Conservation (phyloP, 2,113 vertebrate species). For the Lamprologus sp. region DNA sequence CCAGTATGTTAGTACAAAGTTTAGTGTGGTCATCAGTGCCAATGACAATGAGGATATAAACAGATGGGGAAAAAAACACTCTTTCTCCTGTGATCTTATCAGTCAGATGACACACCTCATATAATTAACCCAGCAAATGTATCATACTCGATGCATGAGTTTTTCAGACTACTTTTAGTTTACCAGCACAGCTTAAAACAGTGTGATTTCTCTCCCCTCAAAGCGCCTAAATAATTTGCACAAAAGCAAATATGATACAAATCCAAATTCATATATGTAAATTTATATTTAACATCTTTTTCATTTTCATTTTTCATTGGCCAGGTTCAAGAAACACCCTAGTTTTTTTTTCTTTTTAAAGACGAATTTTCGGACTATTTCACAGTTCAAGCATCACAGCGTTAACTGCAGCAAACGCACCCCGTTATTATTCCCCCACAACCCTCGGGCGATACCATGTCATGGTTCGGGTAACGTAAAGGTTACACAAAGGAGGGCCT, state of each 20-base stretch:
- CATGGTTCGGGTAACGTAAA: not conserved
- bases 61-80: fast-evolving
- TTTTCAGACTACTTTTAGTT: not conserved
- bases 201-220: not conserved
- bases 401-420: not conserved
- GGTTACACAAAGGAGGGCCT: not conserved
- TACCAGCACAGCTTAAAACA: not conserved
- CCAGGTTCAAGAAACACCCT: not conserved
- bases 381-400: not conserved
- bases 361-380: fast-evolving
- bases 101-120: not conserved
- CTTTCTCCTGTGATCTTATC: not conserved
- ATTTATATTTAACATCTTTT: not conserved
- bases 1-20: not conserved
- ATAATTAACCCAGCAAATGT: not conserved
- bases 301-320: not conserved
- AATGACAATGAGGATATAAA: not conserved
- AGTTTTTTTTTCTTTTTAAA: not conserved
- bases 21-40: not conserved
- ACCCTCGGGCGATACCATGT: not conserved
- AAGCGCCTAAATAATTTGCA: not conserved
- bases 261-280: not conserved
- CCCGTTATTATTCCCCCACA: not conserved
- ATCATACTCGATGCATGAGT: not conserved
- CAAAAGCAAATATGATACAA: not conserved